phyloP scores from a whole-genome alignment of 2,888 invertebrate genomes.

The Tetrapedia diversipes region DNA sequence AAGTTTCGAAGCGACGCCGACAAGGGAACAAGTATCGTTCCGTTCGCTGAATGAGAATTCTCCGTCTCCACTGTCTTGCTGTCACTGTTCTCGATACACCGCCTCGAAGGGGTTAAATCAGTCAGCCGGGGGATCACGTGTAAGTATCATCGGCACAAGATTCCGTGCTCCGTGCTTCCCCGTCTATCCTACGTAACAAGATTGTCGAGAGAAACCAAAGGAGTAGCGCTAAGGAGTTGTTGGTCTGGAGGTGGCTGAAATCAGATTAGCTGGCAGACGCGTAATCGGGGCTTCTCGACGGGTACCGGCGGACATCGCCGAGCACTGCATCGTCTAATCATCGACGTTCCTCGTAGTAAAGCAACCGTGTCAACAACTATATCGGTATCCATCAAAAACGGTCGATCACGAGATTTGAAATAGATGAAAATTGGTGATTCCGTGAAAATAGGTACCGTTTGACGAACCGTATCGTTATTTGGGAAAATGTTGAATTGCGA shows the following conservation, averaged over 20 bases:
- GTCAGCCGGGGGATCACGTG: constrained; percentile 30
- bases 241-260: constrained; percentile 77
- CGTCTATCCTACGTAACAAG: constrained; percentile 74
- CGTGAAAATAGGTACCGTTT: too few species aligned
- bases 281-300: constrained; percentile 73
- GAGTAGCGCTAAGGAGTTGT: constrained; percentile 78
- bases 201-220: constrained; percentile 81
- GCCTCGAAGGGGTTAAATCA: constrained; percentile 8
- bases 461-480: too few species aligned
- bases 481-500: too few species aligned
- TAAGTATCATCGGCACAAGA: constrained; percentile 47
- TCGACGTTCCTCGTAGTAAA: constrained; percentile 1
- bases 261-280: constrained; percentile 76
- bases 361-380: too few species aligned
- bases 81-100: neutral
- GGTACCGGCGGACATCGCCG: constrained; percentile 57
- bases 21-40: too few species aligned
- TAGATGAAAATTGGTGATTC: too few species aligned
- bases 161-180: constrained; percentile 37
- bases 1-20: too few species aligned
- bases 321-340: constrained; percentile 38
- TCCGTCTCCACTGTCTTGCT: too few species aligned
- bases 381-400: too few species aligned
- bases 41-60: too few species aligned
- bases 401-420: too few species aligned